Evolutionary conservation across 2,888 invertebrate genomes (phyloP), one percentile per base, ranked within the genome.

Genomic region (Leptinotarsa haldemani): DNA sequence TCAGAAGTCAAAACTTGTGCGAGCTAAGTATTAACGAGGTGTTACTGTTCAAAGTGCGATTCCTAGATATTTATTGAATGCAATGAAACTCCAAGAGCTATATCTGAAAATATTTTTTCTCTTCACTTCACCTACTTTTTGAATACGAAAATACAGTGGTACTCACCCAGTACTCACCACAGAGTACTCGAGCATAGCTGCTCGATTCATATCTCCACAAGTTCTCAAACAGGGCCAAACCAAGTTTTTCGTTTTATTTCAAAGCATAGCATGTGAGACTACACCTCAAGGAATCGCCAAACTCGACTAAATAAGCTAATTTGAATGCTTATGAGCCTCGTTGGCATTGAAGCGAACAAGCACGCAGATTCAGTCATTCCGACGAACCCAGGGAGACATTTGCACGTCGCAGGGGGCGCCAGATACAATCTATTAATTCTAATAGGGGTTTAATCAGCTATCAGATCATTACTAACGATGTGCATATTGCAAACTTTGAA

Each of bases 401-500:
- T 69, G 68, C 73, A 52, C 71, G 58, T 69, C 70, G 63, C 72
- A 64, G 69, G 64, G 70, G 58, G 69, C 61, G 25, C 50, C 40
- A 48, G 77, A 77, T 77, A 75, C 69, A 52, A 77, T 77, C 77
- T 70, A 75, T 75, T 77, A 75, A 77, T 75, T 72, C 72, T 68
- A 66, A 77, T 77, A 73, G 72, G 67, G 71, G 68, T 71, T 73
- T 77, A 77, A 77, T 75, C 74, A 67, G 72, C 70, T 65, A 74
- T 77, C 70, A 73, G 73, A 64, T 77, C 77, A 71, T 75, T 77
- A 77, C 69, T 71, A 74, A 77, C 77, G 77, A 71, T 69, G 73
- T 74, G 74, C 73, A 77, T 77, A 77, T 74, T 74, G 74, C 72
- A 65, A 74, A 77, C 74, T 77, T 71, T 74, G 77, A 77, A 77